Base-by-base conservation (phyloP, 2,113 vertebrate species). In the Lipophrys pholis region DNA sequence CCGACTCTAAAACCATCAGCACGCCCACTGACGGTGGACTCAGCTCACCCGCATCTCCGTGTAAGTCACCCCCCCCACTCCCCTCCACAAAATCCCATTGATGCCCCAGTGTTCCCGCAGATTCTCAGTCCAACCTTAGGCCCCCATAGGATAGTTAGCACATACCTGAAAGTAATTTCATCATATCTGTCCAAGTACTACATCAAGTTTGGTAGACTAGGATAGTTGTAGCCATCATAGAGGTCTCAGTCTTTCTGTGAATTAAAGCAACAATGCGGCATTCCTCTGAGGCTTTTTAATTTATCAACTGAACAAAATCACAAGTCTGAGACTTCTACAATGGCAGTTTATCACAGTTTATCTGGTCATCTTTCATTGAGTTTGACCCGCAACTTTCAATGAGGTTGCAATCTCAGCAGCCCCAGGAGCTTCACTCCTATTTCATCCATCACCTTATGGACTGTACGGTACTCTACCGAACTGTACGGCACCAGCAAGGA, bases 1-100 rank as follows among this genome's bases (percentile, higher is more conserved):
- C 96, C 94, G 96, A 97, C 95, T 95, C 96, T 95, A 97, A 98
- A 96, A 94, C 95, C 94, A 95, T 95, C 96, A 96, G 95, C 95
- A 95, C 95, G 94, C 95, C 94, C 95, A 95, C 95, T 92, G 96
- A 96, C 91, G 95, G 95, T 89, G 96, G 95, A 96, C 94, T 95
- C 90, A 95, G 94, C 93, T 94, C 96, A 92, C 95, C 95, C 95
- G 92, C 96, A 90, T 96, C 96, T 94, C 96, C 95, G 95, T 97
- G 96, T 97, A 97, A 97, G 96, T 97, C 95, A 95, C 89, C 82
- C 80, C 67, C 86, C 89, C 90, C 87, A 81, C 84, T 89, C 82
- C 90, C 86, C 86, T 76, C 80, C 82, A 87, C 87, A 81, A 79
- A 92, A 84, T 75, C 80, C 80, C 68, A 76, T 76, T 65, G 80